Conservation (phyloP, 2,888 invertebrate genomes). For the Plebejus melissa region DNA sequence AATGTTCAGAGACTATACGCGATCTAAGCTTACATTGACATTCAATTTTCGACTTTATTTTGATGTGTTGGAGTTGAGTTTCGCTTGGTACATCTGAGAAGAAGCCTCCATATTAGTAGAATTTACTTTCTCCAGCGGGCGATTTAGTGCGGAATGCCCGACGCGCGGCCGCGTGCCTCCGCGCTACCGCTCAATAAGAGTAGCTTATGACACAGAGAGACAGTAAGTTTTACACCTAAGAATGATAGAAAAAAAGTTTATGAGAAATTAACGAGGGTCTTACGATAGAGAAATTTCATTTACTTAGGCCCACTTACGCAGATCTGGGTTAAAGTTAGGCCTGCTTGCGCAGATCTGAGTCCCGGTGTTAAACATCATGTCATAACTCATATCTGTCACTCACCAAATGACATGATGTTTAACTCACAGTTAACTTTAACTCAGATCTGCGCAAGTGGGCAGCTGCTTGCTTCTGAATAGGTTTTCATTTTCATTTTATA, state of each 20-base stretch:
- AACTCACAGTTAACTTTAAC: too few species aligned
- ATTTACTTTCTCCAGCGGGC: constrained; percentile 72
- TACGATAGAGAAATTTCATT: neutral
- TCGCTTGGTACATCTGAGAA: constrained; percentile 30
- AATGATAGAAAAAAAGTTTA: neutral
- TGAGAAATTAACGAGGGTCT: neutral
- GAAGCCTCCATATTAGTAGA: constrained; percentile 45
- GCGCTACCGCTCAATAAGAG: constrained; percentile 44
- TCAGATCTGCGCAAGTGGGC: too few species aligned
- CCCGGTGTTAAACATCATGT: too few species aligned
- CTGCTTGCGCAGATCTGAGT: too few species aligned
- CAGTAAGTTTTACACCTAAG: constrained; percentile 10
- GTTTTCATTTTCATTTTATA: neutral
- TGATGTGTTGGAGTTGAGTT: constrained; percentile 29
- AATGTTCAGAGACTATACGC: constrained; percentile 28
- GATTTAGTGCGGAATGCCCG: constrained; percentile 68
- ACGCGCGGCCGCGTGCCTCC: constrained; percentile 60
- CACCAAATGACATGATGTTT: too few species aligned
- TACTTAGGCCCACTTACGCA: neutral
- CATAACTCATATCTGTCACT: too few species aligned
- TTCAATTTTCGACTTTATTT: constrained; percentile 28
- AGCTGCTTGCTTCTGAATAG: neutral
- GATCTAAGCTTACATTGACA: constrained; percentile 35
- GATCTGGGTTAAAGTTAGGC: too few species aligned
- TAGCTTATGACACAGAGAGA: neutral